Conservation (phyloP, 1,140 invertebrate genomes). For the Zaprionus kolodkinae region DNA sequence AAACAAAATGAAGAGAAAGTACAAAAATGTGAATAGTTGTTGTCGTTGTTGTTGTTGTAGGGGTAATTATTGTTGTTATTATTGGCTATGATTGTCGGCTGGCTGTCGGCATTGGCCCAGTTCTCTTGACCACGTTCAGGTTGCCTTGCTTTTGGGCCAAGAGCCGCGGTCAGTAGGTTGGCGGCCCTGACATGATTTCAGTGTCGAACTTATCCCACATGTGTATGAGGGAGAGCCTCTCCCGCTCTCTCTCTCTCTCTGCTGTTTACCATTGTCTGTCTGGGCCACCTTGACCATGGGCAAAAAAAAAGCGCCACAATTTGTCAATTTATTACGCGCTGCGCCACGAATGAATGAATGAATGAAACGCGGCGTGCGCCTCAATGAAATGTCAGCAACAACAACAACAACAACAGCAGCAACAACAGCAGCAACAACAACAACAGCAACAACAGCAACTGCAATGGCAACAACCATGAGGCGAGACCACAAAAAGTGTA, state of each 20-base stretch:
- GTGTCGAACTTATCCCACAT: conserved; percentile 35
- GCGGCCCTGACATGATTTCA: conserved; percentile 66
- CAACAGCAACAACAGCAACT: not conserved
- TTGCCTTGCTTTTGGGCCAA: conserved; percentile 6
- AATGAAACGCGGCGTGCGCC: conserved; percentile 34
- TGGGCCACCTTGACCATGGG: conserved; percentile 47
- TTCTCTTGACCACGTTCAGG: conserved; percentile 45
- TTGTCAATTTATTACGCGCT: conserved; percentile 63
- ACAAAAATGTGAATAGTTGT: conserved; percentile 61
- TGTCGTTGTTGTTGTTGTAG: conserved; percentile 6
- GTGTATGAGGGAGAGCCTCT: not conserved
- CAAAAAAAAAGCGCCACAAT: conserved; percentile 23
- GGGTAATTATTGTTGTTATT: conserved; percentile 8
- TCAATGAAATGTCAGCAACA: conserved; percentile 23
- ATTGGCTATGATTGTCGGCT: conserved; percentile 48
- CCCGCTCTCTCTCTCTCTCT: conserved; percentile 6
- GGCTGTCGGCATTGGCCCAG: conserved; percentile 68
- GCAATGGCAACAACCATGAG: not conserved
- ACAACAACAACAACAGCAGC: conserved; percentile 24
- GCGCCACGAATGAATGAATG: conserved; percentile 44
- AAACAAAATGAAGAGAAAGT: not conserved
- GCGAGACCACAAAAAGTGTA: conserved; percentile 38
- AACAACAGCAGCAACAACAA: too few relatives aligned
- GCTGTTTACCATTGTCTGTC: not conserved
- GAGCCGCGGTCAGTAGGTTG: conserved; percentile 35